These are phyloP conservation scores for Oophaga sylvatica DNA, from an alignment of 2,797 vertebrate species.

Conservation along the genomic window DNA sequence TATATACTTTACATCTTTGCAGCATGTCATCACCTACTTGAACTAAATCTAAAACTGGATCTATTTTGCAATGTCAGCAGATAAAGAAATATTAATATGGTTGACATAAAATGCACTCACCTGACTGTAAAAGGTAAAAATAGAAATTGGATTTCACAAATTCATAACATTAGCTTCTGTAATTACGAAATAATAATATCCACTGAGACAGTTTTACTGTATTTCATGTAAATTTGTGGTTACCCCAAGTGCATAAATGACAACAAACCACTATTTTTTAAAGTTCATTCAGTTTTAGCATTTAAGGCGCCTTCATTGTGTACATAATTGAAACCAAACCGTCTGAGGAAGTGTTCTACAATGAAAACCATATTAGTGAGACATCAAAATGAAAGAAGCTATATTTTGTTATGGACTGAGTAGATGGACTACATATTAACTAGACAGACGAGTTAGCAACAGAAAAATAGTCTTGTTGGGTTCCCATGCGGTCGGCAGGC, in stretches of 20 bases:
- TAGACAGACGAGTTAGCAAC: no score
- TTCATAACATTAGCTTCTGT: background rate
- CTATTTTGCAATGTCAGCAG: conserved; percentile 12
- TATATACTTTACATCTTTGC: conserved; percentile 29
- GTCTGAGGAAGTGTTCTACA: background rate
- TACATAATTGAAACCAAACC: conserved; percentile 22
- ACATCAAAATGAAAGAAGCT: background rate
- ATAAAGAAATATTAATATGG: background rate
- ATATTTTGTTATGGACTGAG: no score
- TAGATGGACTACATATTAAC: no score
- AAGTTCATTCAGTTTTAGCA: background rate
- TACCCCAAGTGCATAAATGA: background rate
- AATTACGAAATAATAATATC: background rate
- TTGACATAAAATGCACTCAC: background rate
- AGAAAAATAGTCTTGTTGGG: no score
- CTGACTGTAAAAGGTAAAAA: background rate
- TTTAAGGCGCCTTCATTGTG: background rate
- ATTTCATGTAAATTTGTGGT: background rate
- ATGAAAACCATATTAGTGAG: conserved; percentile 2
- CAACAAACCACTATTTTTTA: background rate
- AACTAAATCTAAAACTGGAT: conserved; percentile 14
- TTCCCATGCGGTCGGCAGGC: no score
- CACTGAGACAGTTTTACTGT: background rate
- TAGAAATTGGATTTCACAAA: background rate
- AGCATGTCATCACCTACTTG: conserved; percentile 41